Evolutionary conservation across 2,113 vertebrate species (phyloP).

Genomic region (Cavia aperea): DNA sequence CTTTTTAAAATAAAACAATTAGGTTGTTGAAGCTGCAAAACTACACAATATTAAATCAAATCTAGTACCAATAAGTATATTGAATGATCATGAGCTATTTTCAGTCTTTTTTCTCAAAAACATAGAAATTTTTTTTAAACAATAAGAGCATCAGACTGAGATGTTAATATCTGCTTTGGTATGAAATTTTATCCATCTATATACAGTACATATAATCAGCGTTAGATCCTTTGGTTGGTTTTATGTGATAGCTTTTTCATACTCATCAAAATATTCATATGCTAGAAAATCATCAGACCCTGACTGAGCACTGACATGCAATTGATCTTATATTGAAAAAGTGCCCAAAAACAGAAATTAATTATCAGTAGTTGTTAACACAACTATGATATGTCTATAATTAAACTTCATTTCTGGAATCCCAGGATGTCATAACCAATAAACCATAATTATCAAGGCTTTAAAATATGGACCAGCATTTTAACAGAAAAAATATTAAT

Average conservation of each 20-base stretch:
- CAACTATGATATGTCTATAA: neutral
- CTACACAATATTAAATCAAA: neutral
- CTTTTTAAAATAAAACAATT: no score
- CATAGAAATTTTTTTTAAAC: neutral
- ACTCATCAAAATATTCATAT: neutral
- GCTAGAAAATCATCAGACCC: neutral
- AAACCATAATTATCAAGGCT: neutral
- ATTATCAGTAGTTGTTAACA: neutral
- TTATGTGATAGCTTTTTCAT: neutral
- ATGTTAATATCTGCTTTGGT: neutral
- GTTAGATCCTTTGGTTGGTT: neutral
- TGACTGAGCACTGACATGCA: neutral
- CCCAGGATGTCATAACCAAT: neutral
- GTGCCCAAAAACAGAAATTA: neutral
- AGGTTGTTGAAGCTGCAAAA: neutral
- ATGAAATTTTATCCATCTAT: neutral
- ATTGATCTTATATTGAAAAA: neutral
- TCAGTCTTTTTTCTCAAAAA: neutral
- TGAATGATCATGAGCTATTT: neutral
- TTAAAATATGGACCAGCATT: neutral
- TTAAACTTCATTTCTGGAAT: conserved; percentile 10
- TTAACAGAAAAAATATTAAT: neutral
- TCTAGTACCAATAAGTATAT: neutral
- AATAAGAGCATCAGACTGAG: neutral
- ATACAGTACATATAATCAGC: neutral